A percentile compares a stretch with the other conserved stretches of the same genome.
These are phyloP conservation scores for Phrixothrix hirtus DNA, from an alignment of 2,888 invertebrate genomes.

Conservation along the genomic window DNA sequence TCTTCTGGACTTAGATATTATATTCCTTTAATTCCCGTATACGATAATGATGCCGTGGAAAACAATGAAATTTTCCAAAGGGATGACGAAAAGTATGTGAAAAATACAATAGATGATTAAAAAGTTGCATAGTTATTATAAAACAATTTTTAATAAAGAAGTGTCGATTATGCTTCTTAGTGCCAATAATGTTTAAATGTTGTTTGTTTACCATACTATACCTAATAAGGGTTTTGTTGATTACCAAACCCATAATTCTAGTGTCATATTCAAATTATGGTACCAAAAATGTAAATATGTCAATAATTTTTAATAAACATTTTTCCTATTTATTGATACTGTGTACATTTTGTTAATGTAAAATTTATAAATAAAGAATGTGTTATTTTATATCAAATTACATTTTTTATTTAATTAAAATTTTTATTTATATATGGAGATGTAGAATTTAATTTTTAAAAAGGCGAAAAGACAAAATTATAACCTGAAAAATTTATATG, in stretches of 20 bases:
- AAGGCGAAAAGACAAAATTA: too few relatives aligned
- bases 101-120: constrained; percentile 1
- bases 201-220: too few relatives aligned
- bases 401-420: too few relatives aligned
- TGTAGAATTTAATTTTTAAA: too few relatives aligned
- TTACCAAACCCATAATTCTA: constrained; percentile 5
- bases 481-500: too few relatives aligned
- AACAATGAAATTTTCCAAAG: neutral
- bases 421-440: too few relatives aligned
- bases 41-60: constrained; percentile 7
- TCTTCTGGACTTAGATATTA: constrained; percentile 54
- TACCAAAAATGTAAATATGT: constrained; percentile 45
- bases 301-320: constrained; percentile 36
- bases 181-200: constrained; percentile 23
- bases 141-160: constrained; percentile 2
- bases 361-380: too few relatives aligned
- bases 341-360: too few relatives aligned
- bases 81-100: too few relatives aligned
- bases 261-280: constrained; percentile 46
- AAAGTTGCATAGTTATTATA: neutral
- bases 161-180: constrained; percentile 12
- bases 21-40: constrained; percentile 50
- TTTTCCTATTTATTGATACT: constrained; percentile 26
- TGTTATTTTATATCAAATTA: too few relatives aligned
- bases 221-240: too few relatives aligned